A percentile compares a stretch with the other conserved stretches of the same genome.
phyloP scores from a whole-genome alignment of 2,888 invertebrate species.

The Drosophila barbarae region DNA sequence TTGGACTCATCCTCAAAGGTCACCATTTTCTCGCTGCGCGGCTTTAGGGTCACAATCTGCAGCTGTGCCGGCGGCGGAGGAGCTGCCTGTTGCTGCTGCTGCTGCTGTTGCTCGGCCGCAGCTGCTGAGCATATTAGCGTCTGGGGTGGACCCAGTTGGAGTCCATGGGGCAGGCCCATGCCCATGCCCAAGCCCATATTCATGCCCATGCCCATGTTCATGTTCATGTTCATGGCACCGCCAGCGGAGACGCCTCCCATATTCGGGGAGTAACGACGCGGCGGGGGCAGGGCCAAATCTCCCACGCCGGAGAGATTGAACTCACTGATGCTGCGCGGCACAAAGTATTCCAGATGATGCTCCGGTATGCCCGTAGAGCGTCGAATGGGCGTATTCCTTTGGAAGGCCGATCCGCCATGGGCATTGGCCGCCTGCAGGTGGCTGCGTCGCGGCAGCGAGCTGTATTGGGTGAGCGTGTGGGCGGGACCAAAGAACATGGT shows the following conservation, averaged over 20 bases:
- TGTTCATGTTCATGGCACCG: slow-evolving; percentile 70
- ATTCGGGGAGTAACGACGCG: slow-evolving; percentile 79
- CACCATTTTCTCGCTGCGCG: slow-evolving; percentile 86
- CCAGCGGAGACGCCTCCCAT: slow-evolving; percentile 66
- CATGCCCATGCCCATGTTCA: slow-evolving; percentile 52
- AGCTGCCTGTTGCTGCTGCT: slow-evolving; percentile 62
- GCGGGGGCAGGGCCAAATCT: slow-evolving; percentile 81
- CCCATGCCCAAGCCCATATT: slow-evolving; percentile 55
- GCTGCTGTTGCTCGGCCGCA: slow-evolving; percentile 65
- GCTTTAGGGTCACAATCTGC: slow-evolving; percentile 80
- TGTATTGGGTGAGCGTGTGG: slow-evolving; percentile 81
- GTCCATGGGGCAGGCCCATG: slow-evolving; percentile 71
- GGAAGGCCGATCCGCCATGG: slow-evolving; percentile 80
- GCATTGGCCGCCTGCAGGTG: slow-evolving; percentile 41
- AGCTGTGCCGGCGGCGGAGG: slow-evolving; percentile 76
- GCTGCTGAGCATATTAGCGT: slow-evolving; percentile 68
- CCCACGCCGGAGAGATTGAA: slow-evolving; percentile 87
- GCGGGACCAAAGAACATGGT: slow-evolving; percentile 79
- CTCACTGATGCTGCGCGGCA: slow-evolving; percentile 90
- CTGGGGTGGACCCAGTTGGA: slow-evolving; percentile 76
- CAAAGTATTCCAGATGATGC: slow-evolving; percentile 89
- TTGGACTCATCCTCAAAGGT: slow-evolving; percentile 88
- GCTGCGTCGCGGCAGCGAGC: slow-evolving; percentile 81
- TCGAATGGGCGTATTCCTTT: slow-evolving; percentile 84
- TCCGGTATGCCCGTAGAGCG: slow-evolving; percentile 83